Conservation (phyloP, 2,888 invertebrate species). For the Hydrotaea diabolus region DNA sequence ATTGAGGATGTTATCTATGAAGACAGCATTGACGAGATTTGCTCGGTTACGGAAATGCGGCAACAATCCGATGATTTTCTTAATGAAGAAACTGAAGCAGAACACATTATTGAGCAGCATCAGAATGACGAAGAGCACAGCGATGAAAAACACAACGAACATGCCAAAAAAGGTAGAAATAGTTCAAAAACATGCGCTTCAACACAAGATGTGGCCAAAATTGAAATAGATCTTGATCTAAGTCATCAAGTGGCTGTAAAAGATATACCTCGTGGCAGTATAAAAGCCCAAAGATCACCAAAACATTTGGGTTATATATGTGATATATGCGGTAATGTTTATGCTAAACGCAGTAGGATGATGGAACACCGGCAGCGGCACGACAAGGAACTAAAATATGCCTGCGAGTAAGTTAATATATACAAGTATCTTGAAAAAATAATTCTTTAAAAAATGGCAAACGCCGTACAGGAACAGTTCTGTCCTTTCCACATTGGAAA, state of each 20-base stretch:
- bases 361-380: constrained; percentile 78
- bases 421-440: no score
- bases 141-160: not conserved
- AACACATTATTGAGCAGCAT: not conserved
- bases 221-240: not conserved
- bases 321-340: constrained; percentile 78
- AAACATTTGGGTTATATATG: constrained; percentile 75
- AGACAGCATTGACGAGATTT: not conserved
- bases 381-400: constrained; percentile 73
- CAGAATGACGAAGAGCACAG: constrained; percentile 47
- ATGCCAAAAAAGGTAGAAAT: not conserved
- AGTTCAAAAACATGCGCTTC: constrained; percentile 27
- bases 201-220: not conserved
- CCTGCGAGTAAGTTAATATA: constrained; percentile 76
- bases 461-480: no score
- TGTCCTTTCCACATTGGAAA: no score
- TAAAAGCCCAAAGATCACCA: constrained; percentile 39
- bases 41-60: no score
- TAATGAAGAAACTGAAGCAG: constrained; percentile 7
- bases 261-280: constrained; percentile 54
- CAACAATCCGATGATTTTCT: not conserved
- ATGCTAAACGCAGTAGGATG: constrained; percentile 77
- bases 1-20: not conserved
- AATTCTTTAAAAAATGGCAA: no score
- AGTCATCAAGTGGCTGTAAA: constrained; percentile 20